Base-by-base conservation (phyloP, 1,140 invertebrate genomes). In the Lasioglossum baleicum region DNA sequence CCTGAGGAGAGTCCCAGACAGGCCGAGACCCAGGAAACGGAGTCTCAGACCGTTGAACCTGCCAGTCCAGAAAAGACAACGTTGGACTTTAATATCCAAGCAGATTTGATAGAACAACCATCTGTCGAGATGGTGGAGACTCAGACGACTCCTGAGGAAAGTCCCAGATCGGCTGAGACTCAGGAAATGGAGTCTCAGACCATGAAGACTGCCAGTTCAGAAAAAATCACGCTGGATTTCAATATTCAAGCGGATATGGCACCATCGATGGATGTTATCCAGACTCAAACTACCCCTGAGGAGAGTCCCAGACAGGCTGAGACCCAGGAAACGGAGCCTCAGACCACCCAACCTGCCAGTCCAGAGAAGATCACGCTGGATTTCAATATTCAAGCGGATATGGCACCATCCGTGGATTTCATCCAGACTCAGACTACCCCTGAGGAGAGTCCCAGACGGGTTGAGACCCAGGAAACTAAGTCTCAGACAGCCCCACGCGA, bases 161-260 rank as follows among this genome's bases (percentile, higher is more conserved):
- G 81, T 72, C 85, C 88, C 1, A 72, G 79, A 17, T 60, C 61
- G 7, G n/a, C 74, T 1, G 77, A 86, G 0, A 70, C 73, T 8
- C 81, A 75, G 4, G 85, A 89, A 81, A 90, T 83, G 0, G 89
- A 91, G 68, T 82, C 88, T 17, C 90, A 91, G 76, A 92, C 91
- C 7, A 68, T 77, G 58, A 58, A 69, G 17, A 44, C 83, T 15
- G 35, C 10, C 35, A 88, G 63, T 65, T 84, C 85, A 20, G 82
- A 87, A 1, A 61, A 58, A 13, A 22, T 20, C 0, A 75, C 83
- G 7, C 48, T 80, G 8, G 81, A 75, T 35, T 69, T 86, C 63
- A 83, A 88, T 26, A 58, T 85, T 7, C 88, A 88, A 61, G 75
- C 83, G 7, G 76, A 87, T n/a, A 7, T 83, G 60, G 44, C 69